Evolutionary conservation across 2,888 invertebrate genomes (phyloP).

Genomic region (Carpatolechia fugitivella): DNA sequence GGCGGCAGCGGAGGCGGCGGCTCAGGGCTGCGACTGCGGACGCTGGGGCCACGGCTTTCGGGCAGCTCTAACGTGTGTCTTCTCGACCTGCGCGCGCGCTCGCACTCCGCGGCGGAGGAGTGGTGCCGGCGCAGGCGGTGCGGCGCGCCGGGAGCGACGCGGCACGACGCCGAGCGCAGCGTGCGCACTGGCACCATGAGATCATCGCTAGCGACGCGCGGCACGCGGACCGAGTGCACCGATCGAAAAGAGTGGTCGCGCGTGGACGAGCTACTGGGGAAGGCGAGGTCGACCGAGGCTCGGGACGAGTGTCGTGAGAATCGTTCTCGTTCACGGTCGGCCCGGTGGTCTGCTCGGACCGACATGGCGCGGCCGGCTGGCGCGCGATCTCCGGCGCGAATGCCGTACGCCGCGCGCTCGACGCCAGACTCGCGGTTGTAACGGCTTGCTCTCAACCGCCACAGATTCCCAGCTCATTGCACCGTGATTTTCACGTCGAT

Average conservation of each 20-base stretch:
- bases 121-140: conserved; percentile 72
- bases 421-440: neutral
- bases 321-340: conserved; percentile 52
- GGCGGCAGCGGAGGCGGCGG: conserved; percentile 54
- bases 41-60: conserved; percentile 67
- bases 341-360: conserved; percentile 71
- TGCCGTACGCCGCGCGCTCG: conserved; percentile 59
- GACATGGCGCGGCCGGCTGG: conserved; percentile 75
- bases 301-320: conserved; percentile 75
- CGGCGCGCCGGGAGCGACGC: conserved; percentile 67
- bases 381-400: conserved; percentile 74
- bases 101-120: conserved; percentile 72
- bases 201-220: conserved; percentile 70
- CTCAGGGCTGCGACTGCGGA: conserved; percentile 69
- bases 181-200: conserved; percentile 72
- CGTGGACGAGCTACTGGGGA: conserved; percentile 62
- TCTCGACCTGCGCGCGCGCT: conserved; percentile 68
- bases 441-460: neutral
- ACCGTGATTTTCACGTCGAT: no score
- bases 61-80: conserved; percentile 70
- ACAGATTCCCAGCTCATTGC: no score
- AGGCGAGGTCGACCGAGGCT: conserved; percentile 71
- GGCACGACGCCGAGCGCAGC: conserved; percentile 70
- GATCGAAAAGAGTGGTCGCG: conserved; percentile 72
- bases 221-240: conserved; percentile 71